Evolutionary conservation across 2,113 vertebrate genomes (phyloP).

Genomic region (Cyprinodon variegatus): DNA sequence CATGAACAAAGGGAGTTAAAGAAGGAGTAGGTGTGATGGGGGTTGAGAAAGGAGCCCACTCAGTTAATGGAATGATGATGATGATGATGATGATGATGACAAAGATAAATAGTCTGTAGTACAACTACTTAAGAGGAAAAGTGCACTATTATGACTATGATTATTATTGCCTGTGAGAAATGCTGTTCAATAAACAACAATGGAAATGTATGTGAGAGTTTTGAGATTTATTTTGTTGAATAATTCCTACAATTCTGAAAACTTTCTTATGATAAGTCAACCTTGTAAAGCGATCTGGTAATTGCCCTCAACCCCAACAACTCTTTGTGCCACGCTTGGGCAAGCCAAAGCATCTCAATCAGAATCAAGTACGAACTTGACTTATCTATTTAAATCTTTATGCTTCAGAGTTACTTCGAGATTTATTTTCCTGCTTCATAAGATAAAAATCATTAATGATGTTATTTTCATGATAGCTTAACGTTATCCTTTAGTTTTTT

Average conservation of each 20-base stretch:
- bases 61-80: conserved; percentile 18
- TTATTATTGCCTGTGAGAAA: conserved; percentile 84
- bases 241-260: neutral
- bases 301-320: neutral
- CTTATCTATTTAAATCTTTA: neutral
- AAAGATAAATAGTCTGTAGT: conserved; percentile 79
- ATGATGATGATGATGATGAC: conserved; percentile 55
- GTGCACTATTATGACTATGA: conserved; percentile 80
- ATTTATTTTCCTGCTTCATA: no score
- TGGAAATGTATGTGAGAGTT: conserved; percentile 44
- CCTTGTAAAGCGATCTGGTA: neutral
- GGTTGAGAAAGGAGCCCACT: conserved; percentile 49
- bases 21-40: conserved; percentile 39
- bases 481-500: no score
- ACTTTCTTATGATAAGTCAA: neutral
- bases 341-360: neutral
- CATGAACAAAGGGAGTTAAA: conserved; percentile 6
- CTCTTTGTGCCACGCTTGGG: neutral
- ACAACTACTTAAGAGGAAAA: conserved; percentile 74
- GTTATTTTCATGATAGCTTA: no score
- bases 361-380: neutral
- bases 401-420: no score
- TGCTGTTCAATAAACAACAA: conserved; percentile 81
- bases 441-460: no score
- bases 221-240: conserved; percentile 4